Conservation (phyloP, 1,140 invertebrate species). For the Trachelipus rathkii region DNA sequence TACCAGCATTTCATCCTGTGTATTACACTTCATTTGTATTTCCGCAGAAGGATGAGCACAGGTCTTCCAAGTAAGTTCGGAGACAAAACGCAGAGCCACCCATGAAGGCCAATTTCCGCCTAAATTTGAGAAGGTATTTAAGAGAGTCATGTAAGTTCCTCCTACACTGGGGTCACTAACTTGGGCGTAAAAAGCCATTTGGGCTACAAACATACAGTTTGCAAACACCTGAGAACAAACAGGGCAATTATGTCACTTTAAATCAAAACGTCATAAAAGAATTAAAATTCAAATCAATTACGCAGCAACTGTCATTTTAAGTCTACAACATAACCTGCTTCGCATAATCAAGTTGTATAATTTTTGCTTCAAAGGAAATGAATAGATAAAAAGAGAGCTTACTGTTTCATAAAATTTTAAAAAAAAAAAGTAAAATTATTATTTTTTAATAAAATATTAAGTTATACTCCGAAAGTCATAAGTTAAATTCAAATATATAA, state of each 20-base stretch:
- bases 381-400: too few species aligned
- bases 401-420: too few species aligned
- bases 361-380: too few species aligned
- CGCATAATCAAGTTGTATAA: too few species aligned
- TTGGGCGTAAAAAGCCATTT: slow-evolving; percentile 69
- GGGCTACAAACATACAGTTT: slow-evolving; percentile 76
- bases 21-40: too few species aligned
- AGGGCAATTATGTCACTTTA: slow-evolving; percentile 18
- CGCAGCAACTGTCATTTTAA: neutral
- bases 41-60: slow-evolving; percentile 53
- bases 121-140: slow-evolving; percentile 94
- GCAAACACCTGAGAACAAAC: slow-evolving; percentile 56
- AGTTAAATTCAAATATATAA: too few species aligned
- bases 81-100: slow-evolving; percentile 85
- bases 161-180: slow-evolving; percentile 90
- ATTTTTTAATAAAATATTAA: too few species aligned
- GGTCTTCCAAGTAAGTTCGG: slow-evolving; percentile 73
- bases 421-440: too few species aligned
- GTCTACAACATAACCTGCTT: neutral
- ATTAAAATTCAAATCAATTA: slow-evolving; percentile 7
- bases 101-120: slow-evolving; percentile 98
- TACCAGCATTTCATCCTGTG: too few species aligned
- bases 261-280: neutral
- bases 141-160: slow-evolving; percentile 98
- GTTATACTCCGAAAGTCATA: too few species aligned